These are phyloP conservation scores for Zaprionus nigranus DNA, from an alignment of 1,140 invertebrate species.

Conservation along the genomic window DNA sequence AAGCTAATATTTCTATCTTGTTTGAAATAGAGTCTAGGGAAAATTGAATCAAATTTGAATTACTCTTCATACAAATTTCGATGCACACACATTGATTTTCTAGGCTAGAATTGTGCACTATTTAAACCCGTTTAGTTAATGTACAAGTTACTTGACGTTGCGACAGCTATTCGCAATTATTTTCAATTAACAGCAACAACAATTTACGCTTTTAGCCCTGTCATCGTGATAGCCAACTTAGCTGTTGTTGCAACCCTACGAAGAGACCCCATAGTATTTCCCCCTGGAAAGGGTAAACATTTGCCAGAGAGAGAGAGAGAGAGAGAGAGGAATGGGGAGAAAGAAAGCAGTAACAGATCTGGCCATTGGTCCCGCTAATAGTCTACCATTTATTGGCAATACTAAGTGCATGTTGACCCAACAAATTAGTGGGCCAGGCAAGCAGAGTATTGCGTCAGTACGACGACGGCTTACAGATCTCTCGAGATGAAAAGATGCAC, in stretches of 20 bases:
- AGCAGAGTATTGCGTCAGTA: conserved; percentile 50
- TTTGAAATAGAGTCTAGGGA: background rate
- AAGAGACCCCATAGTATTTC: background rate
- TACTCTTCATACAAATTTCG: conserved; percentile 46
- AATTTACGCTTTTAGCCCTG: conserved; percentile 56
- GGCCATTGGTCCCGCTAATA: conserved; percentile 23
- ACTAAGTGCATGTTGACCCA: conserved; percentile 51
- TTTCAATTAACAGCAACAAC: conserved; percentile 64
- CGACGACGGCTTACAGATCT: conserved; percentile 24
- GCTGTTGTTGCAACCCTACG: conserved; percentile 19
- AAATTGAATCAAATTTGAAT: conserved; percentile 24
- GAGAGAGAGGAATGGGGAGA: background rate
- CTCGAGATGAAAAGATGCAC: conserved; percentile 45
- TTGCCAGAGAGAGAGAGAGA: conserved; percentile 9
- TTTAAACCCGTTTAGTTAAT: conserved; percentile 69
- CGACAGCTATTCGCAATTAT: conserved; percentile 56
- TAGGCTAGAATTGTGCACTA: conserved; percentile 50
- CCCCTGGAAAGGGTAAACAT: conserved; percentile 29
- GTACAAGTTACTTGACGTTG: conserved; percentile 15
- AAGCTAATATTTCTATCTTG: no score
- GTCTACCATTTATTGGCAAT: conserved; percentile 32
- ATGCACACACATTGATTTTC: conserved; percentile 1
- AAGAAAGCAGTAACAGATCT: background rate
- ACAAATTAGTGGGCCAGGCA: conserved; percentile 65
- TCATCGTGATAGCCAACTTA: conserved; percentile 48